Conservation (phyloP, 2,113 vertebrate genomes). For the Pristiophorus japonicus region DNA sequence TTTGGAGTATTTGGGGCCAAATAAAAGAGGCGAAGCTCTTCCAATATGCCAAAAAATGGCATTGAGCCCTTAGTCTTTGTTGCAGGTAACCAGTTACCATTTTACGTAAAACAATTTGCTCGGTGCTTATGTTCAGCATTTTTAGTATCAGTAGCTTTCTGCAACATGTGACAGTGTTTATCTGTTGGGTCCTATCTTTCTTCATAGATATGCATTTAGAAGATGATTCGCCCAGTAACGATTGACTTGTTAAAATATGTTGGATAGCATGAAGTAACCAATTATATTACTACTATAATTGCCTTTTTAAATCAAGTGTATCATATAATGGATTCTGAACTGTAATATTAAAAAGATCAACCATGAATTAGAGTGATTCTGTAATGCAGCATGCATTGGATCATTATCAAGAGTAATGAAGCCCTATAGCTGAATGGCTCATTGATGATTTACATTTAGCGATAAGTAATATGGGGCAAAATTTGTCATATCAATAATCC, state of each 20-base stretch:
- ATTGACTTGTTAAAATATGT: conserved; percentile 3
- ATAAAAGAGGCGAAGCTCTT: no score
- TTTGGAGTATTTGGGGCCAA: no score
- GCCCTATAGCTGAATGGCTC: background rate
- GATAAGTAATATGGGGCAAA: background rate
- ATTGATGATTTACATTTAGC: background rate
- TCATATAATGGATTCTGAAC: background rate
- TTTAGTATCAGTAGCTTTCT: no score
- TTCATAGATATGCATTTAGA: background rate
- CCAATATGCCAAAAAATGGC: no score
- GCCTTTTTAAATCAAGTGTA: conserved; percentile 17
- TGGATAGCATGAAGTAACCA: background rate
- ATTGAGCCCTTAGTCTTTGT: background rate
- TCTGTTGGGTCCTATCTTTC: background rate
- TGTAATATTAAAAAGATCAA: background rate
- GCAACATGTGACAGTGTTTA: background rate
- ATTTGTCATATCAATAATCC: background rate
- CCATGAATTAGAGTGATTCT: background rate
- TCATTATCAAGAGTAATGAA: conserved; percentile 1
- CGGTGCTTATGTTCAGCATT: background rate
- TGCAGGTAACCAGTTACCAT: background rate
- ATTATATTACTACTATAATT: background rate
- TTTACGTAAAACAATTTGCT: background rate
- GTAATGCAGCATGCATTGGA: background rate
- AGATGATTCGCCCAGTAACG: background rate